phyloP scores from a whole-genome alignment of 2,888 invertebrate species.

The Flexamia atlantica region DNA sequence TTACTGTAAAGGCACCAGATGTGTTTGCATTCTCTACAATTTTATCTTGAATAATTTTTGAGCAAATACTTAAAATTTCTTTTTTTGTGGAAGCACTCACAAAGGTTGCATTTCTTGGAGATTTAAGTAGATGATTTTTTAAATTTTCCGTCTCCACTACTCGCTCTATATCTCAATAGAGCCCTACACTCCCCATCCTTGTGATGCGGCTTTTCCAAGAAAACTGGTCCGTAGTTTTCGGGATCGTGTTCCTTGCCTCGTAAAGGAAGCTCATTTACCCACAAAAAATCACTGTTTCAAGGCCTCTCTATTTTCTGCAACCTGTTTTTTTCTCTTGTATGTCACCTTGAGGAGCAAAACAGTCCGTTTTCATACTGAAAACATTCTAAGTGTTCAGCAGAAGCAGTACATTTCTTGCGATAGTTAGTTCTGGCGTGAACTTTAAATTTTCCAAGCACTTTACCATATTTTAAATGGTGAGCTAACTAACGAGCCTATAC shows the following conservation, averaged over 20 bases:
- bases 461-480: conserved; percentile 30
- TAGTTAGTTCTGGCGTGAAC: conserved; percentile 8
- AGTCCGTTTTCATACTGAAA: conserved; percentile 18
- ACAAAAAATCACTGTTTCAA: conserved; percentile 52
- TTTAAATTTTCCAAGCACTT: conserved; percentile 17
- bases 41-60: conserved; percentile 12
- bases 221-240: conserved; percentile 52
- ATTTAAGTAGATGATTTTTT: conserved; percentile 26
- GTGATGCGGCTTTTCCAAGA: conserved; percentile 56
- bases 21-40: conserved; percentile 13
- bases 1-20: not conserved
- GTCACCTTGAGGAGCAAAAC: conserved; percentile 9
- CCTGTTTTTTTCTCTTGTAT: not conserved
- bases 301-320: conserved; percentile 10
- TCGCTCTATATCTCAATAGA: conserved; percentile 45
- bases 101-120: conserved; percentile 22
- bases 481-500: not conserved
- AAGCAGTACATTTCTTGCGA: not conserved
- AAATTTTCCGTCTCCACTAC: conserved; percentile 51
- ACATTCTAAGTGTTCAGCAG: conserved; percentile 50
- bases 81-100: conserved; percentile 32
- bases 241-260: conserved; percentile 1
- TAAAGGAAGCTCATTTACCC: conserved; percentile 55
- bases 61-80: conserved; percentile 1
- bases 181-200: conserved; percentile 62